Evolutionary conservation across 2,888 invertebrate genomes (phyloP), one percentile per base, ranked within the genome.

Genomic region (Acleris cristana): DNA sequence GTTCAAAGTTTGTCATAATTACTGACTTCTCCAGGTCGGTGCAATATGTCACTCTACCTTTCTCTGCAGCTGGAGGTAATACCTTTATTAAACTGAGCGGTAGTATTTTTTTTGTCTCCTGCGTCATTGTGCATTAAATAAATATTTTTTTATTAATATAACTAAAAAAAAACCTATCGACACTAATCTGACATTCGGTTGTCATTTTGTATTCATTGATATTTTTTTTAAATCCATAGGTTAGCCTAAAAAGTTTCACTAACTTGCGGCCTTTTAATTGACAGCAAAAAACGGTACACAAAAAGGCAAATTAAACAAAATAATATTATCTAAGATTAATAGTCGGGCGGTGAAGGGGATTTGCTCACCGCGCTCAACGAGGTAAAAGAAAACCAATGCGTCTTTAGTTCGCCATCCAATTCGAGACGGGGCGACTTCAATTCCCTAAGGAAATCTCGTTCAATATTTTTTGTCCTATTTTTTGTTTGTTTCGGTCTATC

Each of bases 1-100:
- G 96, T 76, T 98, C 97, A 82, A 98, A 98, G 88, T 98, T 99
- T 75, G 96, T 96, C 60, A 97, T 94, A 66, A 99, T 94, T 12
- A 98, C 98, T 23, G 98, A 98, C 86, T 98, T 98, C 80, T 99
- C 99, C 80, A 98, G 94, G 86, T 98, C 98, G n/a, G 97, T 97
- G 79, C 96, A 96, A 75, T 86, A 90, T 14, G 84, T 86, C 63
- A 88, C 85, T 76, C 72, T 81, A 30, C 79, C 74, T 71, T 83
- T 86, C 61, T 86, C 85, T 53, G 73, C 73, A 16, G 71, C 69
- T 26, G 77, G 73, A 2, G 79, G 73, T 19, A 69, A 70, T 52
- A 72, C 23, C 76, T 80, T 83, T 12, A 76, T 74, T 58, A 80
- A 75, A 67, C 72, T 72, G 23, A 71, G 69, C 55, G 79, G 74